phyloP scores from a whole-genome alignment of 2,888 invertebrate species.

The Sarcophaga subvicina region DNA sequence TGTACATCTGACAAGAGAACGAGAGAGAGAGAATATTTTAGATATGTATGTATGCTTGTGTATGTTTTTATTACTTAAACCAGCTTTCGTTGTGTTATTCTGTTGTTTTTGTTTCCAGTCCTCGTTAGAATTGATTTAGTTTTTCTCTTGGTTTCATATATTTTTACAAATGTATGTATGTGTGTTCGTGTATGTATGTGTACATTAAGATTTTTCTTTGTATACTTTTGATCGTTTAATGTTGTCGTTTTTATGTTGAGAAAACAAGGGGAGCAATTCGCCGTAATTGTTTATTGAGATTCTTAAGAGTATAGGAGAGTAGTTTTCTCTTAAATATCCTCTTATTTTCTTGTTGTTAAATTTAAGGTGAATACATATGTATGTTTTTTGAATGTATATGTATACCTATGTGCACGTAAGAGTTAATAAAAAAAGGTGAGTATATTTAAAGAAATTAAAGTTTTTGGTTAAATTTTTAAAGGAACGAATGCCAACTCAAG shows the following conservation, averaged over 20 bases:
- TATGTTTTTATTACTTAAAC: slow-evolving; percentile 38
- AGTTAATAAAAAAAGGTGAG: neutral
- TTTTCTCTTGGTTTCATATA: neutral
- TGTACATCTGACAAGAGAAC: neutral
- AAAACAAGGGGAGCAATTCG: slow-evolving; percentile 20
- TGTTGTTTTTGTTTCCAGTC: slow-evolving; percentile 32
- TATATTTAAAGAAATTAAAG: neutral
- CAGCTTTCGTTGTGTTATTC: slow-evolving; percentile 40
- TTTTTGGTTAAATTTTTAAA: neutral
- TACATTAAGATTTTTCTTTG: neutral
- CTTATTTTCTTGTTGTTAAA: neutral
- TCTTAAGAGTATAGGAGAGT: neutral
- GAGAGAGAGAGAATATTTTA: slow-evolving; percentile 7
- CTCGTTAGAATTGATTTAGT: neutral
- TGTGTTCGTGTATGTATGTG: neutral
- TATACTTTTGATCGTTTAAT: slow-evolving; percentile 36
- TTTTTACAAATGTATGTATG: neutral
- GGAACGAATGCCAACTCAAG: neutral
- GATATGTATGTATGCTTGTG: neutral
- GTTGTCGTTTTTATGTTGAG: slow-evolving; percentile 9
- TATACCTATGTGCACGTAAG: too few relatives aligned
- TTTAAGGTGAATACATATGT: neutral
- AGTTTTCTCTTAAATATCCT: neutral
- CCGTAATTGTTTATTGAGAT: neutral
- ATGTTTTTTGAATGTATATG: too few relatives aligned